These are phyloP conservation scores for Argentina silus DNA, from an alignment of 2,797 vertebrate species.

Conservation along the genomic window DNA sequence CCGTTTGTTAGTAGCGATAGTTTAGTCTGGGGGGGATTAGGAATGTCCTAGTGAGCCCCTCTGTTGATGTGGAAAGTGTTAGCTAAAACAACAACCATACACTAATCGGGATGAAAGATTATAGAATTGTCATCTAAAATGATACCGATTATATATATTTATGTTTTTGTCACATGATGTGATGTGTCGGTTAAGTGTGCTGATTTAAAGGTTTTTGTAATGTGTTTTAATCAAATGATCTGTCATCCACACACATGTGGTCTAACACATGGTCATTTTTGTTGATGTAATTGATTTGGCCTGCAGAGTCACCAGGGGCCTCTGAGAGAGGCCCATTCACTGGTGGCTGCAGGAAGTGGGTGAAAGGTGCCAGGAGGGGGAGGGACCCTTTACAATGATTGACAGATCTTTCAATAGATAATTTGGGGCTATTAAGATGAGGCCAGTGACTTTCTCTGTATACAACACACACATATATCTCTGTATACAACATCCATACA, in stretches of 20 bases:
- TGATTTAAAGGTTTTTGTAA: no score
- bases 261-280: background rate
- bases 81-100: no score
- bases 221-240: no score
- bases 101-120: no score
- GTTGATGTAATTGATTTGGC: background rate
- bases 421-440: conserved; percentile 35
- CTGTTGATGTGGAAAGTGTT: no score
- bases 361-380: conserved; percentile 57
- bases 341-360: conserved; percentile 41
- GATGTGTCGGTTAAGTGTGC: no score
- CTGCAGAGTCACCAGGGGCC: background rate
- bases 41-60: background rate
- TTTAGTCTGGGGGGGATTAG: background rate
- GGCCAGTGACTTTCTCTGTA: background rate
- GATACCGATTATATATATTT: no score
- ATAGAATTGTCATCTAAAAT: no score
- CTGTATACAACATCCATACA: background rate
- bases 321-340: background rate
- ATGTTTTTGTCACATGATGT: no score
- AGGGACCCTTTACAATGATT: conserved; percentile 59
- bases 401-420: conserved; percentile 52
- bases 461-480: background rate
- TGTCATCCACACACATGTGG: no score
- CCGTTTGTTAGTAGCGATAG: background rate